phyloP scores from a whole-genome alignment of 2,113 vertebrate species.

The Cheirogaleus medius region DNA sequence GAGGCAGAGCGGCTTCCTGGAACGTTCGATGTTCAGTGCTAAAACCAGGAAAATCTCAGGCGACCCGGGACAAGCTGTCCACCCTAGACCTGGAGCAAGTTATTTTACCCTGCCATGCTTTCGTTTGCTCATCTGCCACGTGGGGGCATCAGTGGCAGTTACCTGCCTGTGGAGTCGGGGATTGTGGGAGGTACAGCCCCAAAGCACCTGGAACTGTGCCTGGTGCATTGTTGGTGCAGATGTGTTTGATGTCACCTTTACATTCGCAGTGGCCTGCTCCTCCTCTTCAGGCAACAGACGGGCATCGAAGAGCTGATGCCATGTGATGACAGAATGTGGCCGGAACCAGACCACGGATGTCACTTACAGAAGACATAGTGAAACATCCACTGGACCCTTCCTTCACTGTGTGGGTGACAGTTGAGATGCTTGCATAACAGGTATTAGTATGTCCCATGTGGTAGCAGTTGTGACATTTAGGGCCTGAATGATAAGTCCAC shows the following conservation, averaged over 20 bases:
- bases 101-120: fast-evolving
- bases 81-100: neutral
- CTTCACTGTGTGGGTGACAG: neutral
- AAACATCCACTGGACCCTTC: neutral
- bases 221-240: neutral
- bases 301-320: neutral
- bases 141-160: no score
- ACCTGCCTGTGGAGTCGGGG: neutral
- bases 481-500: neutral
- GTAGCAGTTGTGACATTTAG: neutral
- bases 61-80: neutral
- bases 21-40: neutral
- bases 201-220: neutral
- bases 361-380: fast-evolving
- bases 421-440: neutral
- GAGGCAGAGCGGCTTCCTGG: neutral
- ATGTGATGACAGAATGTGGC: neutral
- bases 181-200: neutral
- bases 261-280: neutral
- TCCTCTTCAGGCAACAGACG: fast-evolving
- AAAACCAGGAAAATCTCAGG: neutral
- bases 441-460: neutral
- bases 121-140: neutral
- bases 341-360: fast-evolving
- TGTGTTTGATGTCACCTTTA: neutral